phyloP scores from a whole-genome alignment of 2,113 vertebrate genomes.

The Perccottus glenii region DNA sequence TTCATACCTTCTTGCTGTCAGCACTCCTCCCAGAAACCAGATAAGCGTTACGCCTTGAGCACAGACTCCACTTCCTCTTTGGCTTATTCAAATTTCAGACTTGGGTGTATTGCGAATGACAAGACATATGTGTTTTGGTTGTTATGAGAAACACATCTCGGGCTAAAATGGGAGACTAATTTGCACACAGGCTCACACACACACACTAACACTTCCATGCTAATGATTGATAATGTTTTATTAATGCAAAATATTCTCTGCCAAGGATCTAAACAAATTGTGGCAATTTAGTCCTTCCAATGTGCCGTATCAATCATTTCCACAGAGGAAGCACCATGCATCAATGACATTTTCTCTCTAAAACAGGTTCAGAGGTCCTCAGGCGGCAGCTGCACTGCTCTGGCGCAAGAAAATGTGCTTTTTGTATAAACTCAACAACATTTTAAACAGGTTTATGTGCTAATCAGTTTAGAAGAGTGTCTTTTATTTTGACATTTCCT shows the following conservation, averaged over 20 bases:
- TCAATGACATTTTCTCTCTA: constrained; percentile 66
- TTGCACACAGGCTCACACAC: constrained; percentile 58
- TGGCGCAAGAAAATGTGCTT: constrained; percentile 36
- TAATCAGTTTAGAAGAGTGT: constrained; percentile 16
- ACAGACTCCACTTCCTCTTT: constrained; percentile 45
- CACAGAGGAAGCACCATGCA: constrained; percentile 52
- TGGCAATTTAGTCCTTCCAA: constrained; percentile 77
- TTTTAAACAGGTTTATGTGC: constrained; percentile 17
- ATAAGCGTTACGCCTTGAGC: constrained; percentile 34
- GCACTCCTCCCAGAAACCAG: constrained; percentile 26
- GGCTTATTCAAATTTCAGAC: constrained; percentile 55
- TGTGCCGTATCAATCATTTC: constrained; percentile 74
- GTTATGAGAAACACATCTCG: constrained; percentile 53
- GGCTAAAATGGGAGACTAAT: constrained; percentile 65
- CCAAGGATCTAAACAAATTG: constrained; percentile 80
- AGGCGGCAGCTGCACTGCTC: constrained; percentile 54
- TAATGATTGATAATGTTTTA: constrained; percentile 85
- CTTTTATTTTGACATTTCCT: constrained; percentile 22
- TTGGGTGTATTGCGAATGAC: constrained; percentile 44
- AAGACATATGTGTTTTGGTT: constrained; percentile 67
- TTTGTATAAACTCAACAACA: background rate
- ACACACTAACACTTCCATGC: constrained; percentile 39
- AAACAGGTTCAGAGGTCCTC: constrained; percentile 46
- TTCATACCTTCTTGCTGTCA: constrained; percentile 15
- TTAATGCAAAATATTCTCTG: constrained; percentile 81